Conservation (phyloP, 2,888 invertebrate species). For the Alentia gelatinosa region DNA sequence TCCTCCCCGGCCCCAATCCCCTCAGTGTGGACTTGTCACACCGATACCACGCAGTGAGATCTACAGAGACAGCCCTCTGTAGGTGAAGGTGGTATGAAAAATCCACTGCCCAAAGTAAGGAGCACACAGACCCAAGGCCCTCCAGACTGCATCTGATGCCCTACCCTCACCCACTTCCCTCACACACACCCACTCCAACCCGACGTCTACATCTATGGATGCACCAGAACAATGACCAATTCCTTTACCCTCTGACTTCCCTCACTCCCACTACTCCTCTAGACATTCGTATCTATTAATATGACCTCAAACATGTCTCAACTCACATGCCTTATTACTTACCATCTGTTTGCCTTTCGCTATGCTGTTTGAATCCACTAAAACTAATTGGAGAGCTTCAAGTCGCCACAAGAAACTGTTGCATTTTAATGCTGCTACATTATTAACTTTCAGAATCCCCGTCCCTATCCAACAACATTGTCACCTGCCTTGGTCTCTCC, state of each 20-base stretch:
- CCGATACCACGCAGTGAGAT: neutral
- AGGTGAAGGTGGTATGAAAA: neutral
- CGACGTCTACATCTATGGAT: neutral
- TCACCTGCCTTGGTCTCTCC: no score
- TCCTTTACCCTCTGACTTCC: no score
- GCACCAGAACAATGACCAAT: neutral
- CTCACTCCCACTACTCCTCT: no score
- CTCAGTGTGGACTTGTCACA: neutral
- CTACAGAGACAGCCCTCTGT: neutral
- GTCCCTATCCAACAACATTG: no score
- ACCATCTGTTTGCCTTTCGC: neutral
- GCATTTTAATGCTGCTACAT: no score
- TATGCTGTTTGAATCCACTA: neutral
- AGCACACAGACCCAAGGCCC: neutral
- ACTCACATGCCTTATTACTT: neutral
- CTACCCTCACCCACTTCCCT: neutral
- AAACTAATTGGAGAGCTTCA: neutral
- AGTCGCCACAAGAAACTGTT: neutral
- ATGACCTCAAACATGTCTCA: no score
- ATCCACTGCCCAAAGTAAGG: no score
- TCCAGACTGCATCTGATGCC: neutral
- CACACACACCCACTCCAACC: neutral
- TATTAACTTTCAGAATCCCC: no score
- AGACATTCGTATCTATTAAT: no score
- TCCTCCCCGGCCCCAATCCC: no score